Conservation (phyloP, 2,113 vertebrate species). For the Rhynchopsitta pachyrhyncha region DNA sequence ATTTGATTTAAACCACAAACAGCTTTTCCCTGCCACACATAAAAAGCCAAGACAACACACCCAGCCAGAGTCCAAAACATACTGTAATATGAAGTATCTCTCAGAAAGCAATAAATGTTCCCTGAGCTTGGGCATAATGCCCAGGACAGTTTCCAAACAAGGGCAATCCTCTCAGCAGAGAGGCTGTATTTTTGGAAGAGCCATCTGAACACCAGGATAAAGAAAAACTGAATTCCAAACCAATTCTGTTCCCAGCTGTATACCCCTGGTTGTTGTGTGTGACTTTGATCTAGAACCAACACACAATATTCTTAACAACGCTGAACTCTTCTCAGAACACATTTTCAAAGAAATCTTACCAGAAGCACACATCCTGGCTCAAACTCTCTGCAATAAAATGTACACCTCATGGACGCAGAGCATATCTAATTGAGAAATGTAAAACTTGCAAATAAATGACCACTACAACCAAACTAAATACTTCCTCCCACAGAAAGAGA, state of each 20-base stretch:
- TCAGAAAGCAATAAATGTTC: neutral
- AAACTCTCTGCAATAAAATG: neutral
- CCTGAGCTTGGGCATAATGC: neutral
- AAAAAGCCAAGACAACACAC: neutral
- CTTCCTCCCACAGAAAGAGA: neutral
- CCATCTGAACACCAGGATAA: neutral
- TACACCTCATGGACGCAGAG: neutral
- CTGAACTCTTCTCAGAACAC: neutral
- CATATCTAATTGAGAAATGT: neutral
- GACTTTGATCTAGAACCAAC: neutral
- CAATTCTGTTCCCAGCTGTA: neutral
- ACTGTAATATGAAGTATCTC: neutral
- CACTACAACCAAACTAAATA: neutral
- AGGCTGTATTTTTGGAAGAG: neutral
- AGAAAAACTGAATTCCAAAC: neutral
- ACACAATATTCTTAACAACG: neutral
- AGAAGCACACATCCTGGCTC: neutral
- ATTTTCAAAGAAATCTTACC: neutral
- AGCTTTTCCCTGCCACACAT: neutral
- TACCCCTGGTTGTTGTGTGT: neutral
- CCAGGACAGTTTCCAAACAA: neutral
- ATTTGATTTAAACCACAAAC: neutral
- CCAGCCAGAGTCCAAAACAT: neutral
- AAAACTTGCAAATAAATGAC: neutral
- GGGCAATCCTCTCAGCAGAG: neutral